Evolutionary conservation across 2,888 invertebrate species (phyloP).

Genomic region (Hermaeophaga mercurialis): DNA sequence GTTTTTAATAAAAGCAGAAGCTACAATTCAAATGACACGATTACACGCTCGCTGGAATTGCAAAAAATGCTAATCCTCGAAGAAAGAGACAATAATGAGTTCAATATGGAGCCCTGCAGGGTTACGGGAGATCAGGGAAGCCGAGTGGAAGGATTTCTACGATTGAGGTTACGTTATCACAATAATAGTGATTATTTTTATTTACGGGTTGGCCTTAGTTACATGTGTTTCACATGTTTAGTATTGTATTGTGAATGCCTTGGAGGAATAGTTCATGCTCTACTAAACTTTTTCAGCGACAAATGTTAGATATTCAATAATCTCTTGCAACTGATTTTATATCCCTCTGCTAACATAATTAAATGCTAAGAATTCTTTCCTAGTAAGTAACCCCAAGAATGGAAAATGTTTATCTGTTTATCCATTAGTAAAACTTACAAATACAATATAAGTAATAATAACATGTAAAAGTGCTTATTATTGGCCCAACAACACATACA

Average conservation of each 20-base stretch:
- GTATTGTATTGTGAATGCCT: constrained; percentile 42
- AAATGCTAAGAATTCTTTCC: no score
- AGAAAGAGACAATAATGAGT: constrained; percentile 39
- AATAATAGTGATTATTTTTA: constrained; percentile 49
- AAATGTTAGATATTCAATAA: constrained; percentile 45
- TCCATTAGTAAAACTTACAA: no score
- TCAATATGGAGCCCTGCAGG: constrained; percentile 27
- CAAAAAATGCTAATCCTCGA: constrained; percentile 46
- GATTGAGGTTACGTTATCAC: constrained; percentile 54
- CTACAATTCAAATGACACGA: constrained; percentile 42
- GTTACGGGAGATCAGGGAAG: constrained; percentile 46
- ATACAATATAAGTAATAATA: no score
- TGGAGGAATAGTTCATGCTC: constrained; percentile 51
- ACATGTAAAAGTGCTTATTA: no score
- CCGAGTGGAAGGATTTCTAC: constrained; percentile 54
- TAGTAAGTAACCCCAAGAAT: no score
- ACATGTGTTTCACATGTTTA: constrained; percentile 42
- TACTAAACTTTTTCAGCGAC: constrained; percentile 46
- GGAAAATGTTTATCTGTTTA: no score
- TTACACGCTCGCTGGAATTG: constrained; percentile 45
- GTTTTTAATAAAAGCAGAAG: constrained; percentile 46
- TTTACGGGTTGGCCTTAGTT: constrained; percentile 29
- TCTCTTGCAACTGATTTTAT: constrained; percentile 44
- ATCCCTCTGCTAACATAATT: background rate
- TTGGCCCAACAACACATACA: no score